Evolutionary conservation across 1,140 invertebrate genomes (phyloP).

Genomic region (Samia ricini): DNA sequence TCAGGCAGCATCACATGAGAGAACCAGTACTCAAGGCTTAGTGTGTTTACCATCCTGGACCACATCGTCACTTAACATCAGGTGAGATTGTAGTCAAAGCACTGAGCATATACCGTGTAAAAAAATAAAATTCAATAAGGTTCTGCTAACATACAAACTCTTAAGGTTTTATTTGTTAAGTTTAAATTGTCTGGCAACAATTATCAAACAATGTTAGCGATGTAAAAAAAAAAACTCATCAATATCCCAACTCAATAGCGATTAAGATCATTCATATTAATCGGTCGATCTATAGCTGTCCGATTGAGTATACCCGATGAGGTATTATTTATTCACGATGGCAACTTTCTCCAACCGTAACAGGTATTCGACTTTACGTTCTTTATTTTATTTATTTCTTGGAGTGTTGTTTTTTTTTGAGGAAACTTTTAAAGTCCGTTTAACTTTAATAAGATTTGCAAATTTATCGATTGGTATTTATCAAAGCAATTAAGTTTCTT

Average conservation of each 20-base stretch:
- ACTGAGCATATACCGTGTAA: no score
- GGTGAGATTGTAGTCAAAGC: no score
- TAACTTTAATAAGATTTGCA: not conserved
- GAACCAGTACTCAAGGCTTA: no score
- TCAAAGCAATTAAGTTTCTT: no score
- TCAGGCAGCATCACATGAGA: no score
- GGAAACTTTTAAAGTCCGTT: not conserved
- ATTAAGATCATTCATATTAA: not conserved
- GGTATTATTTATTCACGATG: no score
- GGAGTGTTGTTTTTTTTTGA: not conserved
- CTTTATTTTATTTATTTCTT: not conserved
- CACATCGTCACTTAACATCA: no score
- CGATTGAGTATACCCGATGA: constrained; percentile 1
- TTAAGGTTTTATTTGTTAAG: not conserved
- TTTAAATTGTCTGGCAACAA: not conserved
- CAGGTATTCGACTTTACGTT: not conserved
- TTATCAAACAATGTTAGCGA: not conserved
- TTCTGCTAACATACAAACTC: no score
- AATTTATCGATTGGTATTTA: no score
- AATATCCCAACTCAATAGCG: not conserved
- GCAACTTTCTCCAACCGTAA: not conserved
- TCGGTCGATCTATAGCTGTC: not conserved
- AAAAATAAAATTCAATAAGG: no score
- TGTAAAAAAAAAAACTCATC: not conserved
- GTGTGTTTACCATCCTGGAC: no score